Percentiles rank a stretch among this genome's conserved stretches.
Evolutionary conservation across 1,140 invertebrate species (phyloP).

Genomic region (Rhizoglyphus robini): DNA sequence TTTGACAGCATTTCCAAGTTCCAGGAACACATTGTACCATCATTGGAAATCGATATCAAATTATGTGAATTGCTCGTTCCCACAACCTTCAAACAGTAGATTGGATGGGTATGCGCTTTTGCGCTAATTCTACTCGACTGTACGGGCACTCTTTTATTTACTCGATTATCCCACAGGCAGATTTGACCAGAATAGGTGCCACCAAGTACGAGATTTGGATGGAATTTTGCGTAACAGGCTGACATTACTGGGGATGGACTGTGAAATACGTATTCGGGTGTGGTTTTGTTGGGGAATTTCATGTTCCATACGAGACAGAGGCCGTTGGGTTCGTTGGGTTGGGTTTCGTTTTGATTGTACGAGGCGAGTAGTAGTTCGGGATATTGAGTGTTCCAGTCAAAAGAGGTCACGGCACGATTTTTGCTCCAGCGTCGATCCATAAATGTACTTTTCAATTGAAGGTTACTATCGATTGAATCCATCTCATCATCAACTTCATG

Average conservation of each 20-base stretch:
- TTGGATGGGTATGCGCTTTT: slow-evolving; percentile 69
- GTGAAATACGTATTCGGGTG: slow-evolving; percentile 94
- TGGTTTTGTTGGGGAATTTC: slow-evolving; percentile 90
- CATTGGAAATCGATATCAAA: slow-evolving; percentile 90
- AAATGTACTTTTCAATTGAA: slow-evolving; percentile 79
- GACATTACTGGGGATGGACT: slow-evolving; percentile 93
- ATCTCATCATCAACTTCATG: slow-evolving; percentile 62
- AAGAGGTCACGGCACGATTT: slow-evolving; percentile 79
- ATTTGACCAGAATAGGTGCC: slow-evolving; percentile 96
- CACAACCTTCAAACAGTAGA: slow-evolving; percentile 90
- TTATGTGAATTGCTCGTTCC: slow-evolving; percentile 98
- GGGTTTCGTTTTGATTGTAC: slow-evolving; percentile 90
- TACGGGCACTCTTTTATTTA: slow-evolving; percentile 89
- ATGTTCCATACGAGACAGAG: slow-evolving; percentile 95
- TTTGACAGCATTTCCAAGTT: slow-evolving; percentile 93
- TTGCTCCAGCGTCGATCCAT: slow-evolving; percentile 91
- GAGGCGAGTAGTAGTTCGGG: slow-evolving; percentile 83
- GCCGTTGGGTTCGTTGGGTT: slow-evolving; percentile 90
- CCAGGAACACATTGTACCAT: slow-evolving; percentile 95
- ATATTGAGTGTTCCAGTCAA: slow-evolving; percentile 91
- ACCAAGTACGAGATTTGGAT: slow-evolving; percentile 90
- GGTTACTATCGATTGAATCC: slow-evolving; percentile 69
- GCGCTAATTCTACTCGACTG: slow-evolving; percentile 87
- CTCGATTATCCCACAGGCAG: slow-evolving; percentile 94
- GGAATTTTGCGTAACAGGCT: slow-evolving; percentile 89